These are phyloP conservation scores for Lasioglossum villosulum DNA, from an alignment of 2,888 invertebrate species.

Conservation along the genomic window DNA sequence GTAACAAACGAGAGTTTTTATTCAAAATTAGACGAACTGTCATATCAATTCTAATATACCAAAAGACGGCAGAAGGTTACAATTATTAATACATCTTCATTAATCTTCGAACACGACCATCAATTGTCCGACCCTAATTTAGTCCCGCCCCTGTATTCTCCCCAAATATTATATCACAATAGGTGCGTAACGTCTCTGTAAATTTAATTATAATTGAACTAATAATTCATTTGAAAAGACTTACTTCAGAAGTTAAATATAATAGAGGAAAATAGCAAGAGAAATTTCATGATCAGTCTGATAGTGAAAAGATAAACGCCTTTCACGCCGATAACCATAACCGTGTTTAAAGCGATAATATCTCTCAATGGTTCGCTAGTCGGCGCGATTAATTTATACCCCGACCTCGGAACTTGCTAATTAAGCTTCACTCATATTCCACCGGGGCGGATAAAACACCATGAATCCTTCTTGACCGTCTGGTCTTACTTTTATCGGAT, in stretches of 20 bases:
- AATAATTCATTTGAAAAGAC: background rate
- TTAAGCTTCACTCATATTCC: constrained; percentile 64
- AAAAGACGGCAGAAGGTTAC: background rate
- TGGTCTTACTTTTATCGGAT: constrained; percentile 39
- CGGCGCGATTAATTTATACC: constrained; percentile 70
- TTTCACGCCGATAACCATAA: constrained; percentile 34
- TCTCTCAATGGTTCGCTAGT: constrained; percentile 66
- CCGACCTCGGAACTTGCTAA: constrained; percentile 65
- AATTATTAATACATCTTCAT: background rate
- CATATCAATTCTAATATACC: background rate
- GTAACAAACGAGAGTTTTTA: background rate
- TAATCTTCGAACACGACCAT: background rate
- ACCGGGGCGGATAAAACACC: constrained; percentile 11
- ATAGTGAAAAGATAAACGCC: constrained; percentile 24
- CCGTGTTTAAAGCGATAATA: constrained; percentile 67
- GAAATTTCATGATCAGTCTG: constrained; percentile 11
- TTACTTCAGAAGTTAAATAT: background rate
- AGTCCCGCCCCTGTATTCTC: background rate
- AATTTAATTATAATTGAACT: background rate
- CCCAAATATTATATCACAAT: background rate
- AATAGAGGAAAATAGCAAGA: background rate
- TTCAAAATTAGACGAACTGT: background rate
- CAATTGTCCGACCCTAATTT: background rate
- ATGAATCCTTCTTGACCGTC: constrained; percentile 30
- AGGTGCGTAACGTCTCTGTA: background rate